Percentiles rank a stretch among this genome's conserved stretches.
These are phyloP conservation scores for Siniperca obscura DNA, from an alignment of 2,797 vertebrate species.

Conservation along the genomic window DNA sequence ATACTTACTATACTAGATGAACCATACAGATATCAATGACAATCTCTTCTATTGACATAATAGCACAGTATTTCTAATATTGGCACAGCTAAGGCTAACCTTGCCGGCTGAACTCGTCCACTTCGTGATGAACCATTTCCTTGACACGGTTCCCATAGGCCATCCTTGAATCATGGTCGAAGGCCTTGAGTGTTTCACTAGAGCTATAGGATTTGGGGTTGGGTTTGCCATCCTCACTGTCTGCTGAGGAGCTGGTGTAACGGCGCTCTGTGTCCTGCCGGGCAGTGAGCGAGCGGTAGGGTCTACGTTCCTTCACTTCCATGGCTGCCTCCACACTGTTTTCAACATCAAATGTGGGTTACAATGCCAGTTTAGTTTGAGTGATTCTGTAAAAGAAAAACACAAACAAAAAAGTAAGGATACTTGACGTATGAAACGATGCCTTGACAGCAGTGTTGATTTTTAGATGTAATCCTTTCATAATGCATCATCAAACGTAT, in stretches of 20 bases:
- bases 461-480: conserved; percentile 6
- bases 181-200: conserved; percentile 98
- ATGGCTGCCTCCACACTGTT: conserved; percentile 86
- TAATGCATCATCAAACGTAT: conserved; percentile 13
- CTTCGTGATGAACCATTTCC: conserved; percentile 96
- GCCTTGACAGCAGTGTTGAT: conserved; percentile 7
- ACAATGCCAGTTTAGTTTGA: conserved; percentile 69
- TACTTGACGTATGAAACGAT: not conserved
- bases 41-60: not conserved
- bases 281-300: conserved; percentile 96
- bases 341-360: conserved; percentile 85
- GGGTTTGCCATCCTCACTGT: conserved; percentile 93
- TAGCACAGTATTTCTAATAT: not conserved
- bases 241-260: conserved; percentile 95
- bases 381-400: conserved; percentile 72
- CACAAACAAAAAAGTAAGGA: not conserved
- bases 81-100: conserved; percentile 81
- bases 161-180: conserved; percentile 95
- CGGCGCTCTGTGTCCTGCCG: conserved; percentile 94
- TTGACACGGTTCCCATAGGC: conserved; percentile 92
- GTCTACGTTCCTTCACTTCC: conserved; percentile 98
- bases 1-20: conserved; percentile 19
- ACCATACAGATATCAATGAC: conserved; percentile 8
- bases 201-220: conserved; percentile 98
- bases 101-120: conserved; percentile 92